A percentile compares a stretch with the other conserved stretches of the same genome.
These are phyloP conservation scores for Pangasianodon gigas DNA, from an alignment of 2,113 vertebrate species.

Conservation along the genomic window DNA sequence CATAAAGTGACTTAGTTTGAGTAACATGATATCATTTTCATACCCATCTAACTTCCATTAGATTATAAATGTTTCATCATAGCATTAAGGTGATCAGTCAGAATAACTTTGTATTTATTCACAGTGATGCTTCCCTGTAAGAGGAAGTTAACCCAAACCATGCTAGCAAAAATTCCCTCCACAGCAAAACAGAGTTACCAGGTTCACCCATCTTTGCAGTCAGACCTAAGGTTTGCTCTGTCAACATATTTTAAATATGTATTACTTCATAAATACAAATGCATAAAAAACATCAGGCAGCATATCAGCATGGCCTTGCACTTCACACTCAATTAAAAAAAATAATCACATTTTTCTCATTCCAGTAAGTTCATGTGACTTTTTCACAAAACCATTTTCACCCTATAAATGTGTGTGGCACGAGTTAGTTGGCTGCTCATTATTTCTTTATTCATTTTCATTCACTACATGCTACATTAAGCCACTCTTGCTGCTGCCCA, in stretches of 20 bases:
- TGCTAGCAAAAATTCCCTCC: neutral
- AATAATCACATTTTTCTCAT: too few species aligned
- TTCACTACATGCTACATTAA: constrained; percentile 3
- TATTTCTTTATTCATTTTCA: neutral
- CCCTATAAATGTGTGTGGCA: too few species aligned
- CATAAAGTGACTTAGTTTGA: neutral
- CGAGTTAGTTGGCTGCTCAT: neutral
- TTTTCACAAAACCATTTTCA: too few species aligned
- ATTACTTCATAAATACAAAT: neutral
- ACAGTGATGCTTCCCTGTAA: too few species aligned
- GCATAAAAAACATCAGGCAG: neutral
- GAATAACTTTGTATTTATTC: neutral
- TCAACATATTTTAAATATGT: neutral
- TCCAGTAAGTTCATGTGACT: too few species aligned
- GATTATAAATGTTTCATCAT: neutral
- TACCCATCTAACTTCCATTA: neutral
- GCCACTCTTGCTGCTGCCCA: neutral
- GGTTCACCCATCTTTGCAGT: neutral
- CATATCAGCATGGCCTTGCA: neutral
- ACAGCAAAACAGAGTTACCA: neutral
- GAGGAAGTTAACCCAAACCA: neutral
- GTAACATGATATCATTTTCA: neutral
- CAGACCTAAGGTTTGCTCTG: neutral
- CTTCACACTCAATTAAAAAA: neutral
- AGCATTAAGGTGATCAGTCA: neutral